Evolutionary conservation across 2,888 invertebrate genomes (phyloP).

Genomic region (Acleris laterana): DNA sequence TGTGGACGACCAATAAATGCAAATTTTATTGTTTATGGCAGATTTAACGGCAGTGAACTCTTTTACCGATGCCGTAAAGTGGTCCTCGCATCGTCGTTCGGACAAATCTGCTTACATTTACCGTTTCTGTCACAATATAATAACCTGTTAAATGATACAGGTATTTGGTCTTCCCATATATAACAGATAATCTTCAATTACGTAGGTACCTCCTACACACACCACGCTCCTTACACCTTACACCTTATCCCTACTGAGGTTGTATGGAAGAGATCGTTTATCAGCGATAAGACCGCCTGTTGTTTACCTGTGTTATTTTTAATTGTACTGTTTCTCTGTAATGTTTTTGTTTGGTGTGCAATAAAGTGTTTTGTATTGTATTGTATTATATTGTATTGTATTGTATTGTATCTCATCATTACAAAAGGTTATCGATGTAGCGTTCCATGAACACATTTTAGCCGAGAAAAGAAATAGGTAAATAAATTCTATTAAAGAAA

Average conservation of each 20-base stretch:
- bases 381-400: too few species aligned
- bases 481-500: slow-evolving; percentile 34
- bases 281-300: too few species aligned
- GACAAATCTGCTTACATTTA: slow-evolving; percentile 59
- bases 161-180: neutral
- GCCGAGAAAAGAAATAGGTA: slow-evolving; percentile 5
- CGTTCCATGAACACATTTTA: neutral
- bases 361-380: too few species aligned
- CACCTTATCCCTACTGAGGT: too few species aligned
- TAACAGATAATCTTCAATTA: too few species aligned
- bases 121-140: slow-evolving; percentile 42
- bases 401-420: too few species aligned
- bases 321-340: too few species aligned
- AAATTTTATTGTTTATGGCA: slow-evolving; percentile 84
- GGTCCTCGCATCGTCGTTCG: slow-evolving; percentile 58
- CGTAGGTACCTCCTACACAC: too few species aligned
- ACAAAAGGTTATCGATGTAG: neutral
- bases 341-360: too few species aligned
- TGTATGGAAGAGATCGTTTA: too few species aligned
- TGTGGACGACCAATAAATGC: slow-evolving; percentile 82
- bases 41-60: slow-evolving; percentile 80
- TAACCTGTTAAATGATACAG: slow-evolving; percentile 10
- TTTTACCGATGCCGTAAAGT: slow-evolving; percentile 78
- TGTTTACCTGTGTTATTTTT: too few species aligned
- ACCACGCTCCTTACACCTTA: too few species aligned